A percentile compares a stretch with the other conserved stretches of the same genome.
Conservation (phyloP, 2,888 invertebrate species). For the Euplagia quadripunctaria region DNA sequence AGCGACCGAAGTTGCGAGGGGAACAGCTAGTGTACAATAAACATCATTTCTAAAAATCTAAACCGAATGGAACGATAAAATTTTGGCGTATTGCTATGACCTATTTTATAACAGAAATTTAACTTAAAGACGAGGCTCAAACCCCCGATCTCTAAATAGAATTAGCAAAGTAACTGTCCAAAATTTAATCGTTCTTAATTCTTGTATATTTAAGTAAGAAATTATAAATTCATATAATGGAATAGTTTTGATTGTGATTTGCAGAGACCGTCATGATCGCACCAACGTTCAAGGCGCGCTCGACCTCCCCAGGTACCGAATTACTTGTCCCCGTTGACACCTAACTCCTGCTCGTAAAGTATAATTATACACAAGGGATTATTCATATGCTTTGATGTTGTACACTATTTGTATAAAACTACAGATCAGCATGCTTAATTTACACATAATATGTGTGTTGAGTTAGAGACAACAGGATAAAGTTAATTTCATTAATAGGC, state of each 20-base stretch:
- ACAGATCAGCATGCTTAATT: not conserved
- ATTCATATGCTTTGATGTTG: conserved; percentile 58
- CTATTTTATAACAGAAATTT: not conserved
- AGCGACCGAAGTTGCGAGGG: not conserved
- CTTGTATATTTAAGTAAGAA: not conserved
- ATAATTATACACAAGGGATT: conserved; percentile 26
- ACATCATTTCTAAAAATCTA: too few relatives aligned
- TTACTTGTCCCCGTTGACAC: conserved; percentile 48
- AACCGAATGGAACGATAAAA: not conserved
- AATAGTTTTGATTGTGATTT: conserved; percentile 79
- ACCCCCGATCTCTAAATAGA: not conserved
- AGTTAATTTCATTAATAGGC: not conserved
- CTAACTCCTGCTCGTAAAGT: conserved; percentile 38
- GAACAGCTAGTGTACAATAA: not conserved
- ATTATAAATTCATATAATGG: not conserved
- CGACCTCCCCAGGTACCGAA: conserved; percentile 90
- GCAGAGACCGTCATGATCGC: conserved; percentile 91
- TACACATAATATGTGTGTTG: not conserved
- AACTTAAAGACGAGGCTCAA: not conserved
- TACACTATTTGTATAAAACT: conserved; percentile 13
- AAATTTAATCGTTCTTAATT: not conserved
- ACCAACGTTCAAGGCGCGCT: conserved; percentile 94
- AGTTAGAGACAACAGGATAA: not conserved
- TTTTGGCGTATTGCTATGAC: not conserved
- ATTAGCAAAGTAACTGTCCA: not conserved